Base-by-base conservation (phyloP, 2,113 vertebrate species). In the Oncorhynchus clarkii region DNA sequence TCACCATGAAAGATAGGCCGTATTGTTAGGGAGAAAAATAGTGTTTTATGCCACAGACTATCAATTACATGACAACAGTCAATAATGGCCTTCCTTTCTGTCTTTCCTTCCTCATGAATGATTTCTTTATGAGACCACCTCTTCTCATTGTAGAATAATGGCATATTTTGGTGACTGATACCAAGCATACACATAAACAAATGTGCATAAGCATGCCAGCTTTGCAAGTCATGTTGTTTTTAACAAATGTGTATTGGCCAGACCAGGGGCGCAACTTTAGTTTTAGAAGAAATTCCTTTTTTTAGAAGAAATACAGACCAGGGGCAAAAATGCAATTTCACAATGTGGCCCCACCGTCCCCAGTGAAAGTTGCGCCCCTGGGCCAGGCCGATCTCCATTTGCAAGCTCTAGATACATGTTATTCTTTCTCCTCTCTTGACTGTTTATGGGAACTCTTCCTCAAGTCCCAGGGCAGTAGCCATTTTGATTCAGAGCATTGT, bases 401-500 rank as follows among this genome's bases (percentile, higher is more conserved):
- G 13, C 14, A 20, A 57, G 59, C 59, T 16, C 59, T 16, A 27
- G 65, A 13, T 11, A 31, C 27, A 24, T 27, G 24, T 39, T 4
- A 26, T 60, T 59, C 39, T 29, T 14, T 7, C 24, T 34, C 26
- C 62, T 67, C n/a, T 22, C 7, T 9, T 9, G 13, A 24, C n/a
- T 57, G 7, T 82, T 34, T 78, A 69, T 62, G 24, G 51, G 34
- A 48, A 76, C 81, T 78, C 73, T 75, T 71, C 70, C 73, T 71
- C 78, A 24, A 22, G 79, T 83, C 73, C 80, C 71, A 20, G 71
- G 78, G 74, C 77, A 57, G 83, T 1, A 27, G 70, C 80, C 54
- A 81, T 86, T 85, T 87, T 89, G 86, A 89, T 89, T 91, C 88
- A 89, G 83, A 45, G 39, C 39, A 45, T 45, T 45, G 39, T 11